phyloP scores from a whole-genome alignment of 64 coral and sea anemone species.

The Hydrozoanthus tunicans region DNA sequence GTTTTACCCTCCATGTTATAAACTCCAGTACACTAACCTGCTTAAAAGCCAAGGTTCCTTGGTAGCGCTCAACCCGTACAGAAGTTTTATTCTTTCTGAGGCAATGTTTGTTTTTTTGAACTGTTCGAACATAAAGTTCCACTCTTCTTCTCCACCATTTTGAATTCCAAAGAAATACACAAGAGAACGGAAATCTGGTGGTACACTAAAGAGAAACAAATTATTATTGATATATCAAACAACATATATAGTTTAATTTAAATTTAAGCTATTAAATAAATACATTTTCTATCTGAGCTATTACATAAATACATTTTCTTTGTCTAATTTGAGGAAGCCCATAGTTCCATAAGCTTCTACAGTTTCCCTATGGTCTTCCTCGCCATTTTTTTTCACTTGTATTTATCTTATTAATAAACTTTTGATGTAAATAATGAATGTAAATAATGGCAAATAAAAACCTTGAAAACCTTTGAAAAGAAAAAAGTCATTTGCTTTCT shows the following conservation, averaged over 20 bases:
- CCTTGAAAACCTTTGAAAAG: too few relatives aligned
- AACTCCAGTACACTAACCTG: constrained; percentile 29
- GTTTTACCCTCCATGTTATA: too few relatives aligned
- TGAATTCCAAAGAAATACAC: constrained; percentile 76
- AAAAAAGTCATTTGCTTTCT: too few relatives aligned
- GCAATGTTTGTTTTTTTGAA: constrained; percentile 43
- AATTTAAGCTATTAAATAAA: too few relatives aligned
- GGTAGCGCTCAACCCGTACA: constrained; percentile 65
- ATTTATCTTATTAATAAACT: too few relatives aligned
- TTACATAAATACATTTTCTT: too few relatives aligned
- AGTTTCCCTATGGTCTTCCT: too few relatives aligned
- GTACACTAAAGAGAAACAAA: constrained; percentile 48
- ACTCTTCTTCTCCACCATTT: constrained; percentile 69
- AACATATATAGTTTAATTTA: too few relatives aligned
- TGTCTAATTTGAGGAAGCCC: too few relatives aligned
- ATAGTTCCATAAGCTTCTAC: too few relatives aligned
- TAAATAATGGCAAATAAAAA: background rate
- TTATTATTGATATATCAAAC: background rate
- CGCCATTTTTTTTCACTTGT: too few relatives aligned
- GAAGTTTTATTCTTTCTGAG: constrained; percentile 64
- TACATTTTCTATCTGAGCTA: too few relatives aligned
- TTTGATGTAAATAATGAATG: background rate
- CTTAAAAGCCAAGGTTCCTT: constrained; percentile 76
- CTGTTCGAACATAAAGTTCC: constrained; percentile 83
- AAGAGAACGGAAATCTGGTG: constrained; percentile 73